Evolutionary conservation across 2,113 vertebrate species (phyloP).

Genomic region (Condylura cristata): DNA sequence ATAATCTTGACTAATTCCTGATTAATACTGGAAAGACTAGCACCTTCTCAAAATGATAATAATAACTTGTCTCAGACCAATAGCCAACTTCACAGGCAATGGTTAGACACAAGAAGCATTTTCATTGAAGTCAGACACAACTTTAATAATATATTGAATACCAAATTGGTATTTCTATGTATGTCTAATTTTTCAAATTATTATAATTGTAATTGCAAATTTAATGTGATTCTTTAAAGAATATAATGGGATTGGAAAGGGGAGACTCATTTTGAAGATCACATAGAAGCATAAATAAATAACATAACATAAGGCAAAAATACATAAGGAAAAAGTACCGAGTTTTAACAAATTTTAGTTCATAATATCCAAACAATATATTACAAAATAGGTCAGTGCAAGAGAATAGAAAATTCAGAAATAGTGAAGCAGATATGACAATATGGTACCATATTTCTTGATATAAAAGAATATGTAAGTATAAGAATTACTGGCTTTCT

Average conservation of each 20-base stretch:
- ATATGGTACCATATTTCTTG: background rate
- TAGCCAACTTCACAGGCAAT: background rate
- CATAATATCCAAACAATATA: background rate
- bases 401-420: background rate
- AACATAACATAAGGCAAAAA: background rate
- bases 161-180: background rate
- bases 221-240: background rate
- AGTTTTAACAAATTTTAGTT: slow-evolving; percentile 19
- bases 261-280: background rate
- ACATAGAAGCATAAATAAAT: background rate
- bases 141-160: background rate
- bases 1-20: background rate
- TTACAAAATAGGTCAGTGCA: background rate
- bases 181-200: background rate
- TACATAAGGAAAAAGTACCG: background rate
- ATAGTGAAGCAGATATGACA: background rate
- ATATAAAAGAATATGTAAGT: background rate
- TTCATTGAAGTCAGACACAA: background rate
- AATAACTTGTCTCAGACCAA: background rate
- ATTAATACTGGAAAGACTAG: background rate
- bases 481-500: background rate
- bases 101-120: background rate
- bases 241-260: background rate
- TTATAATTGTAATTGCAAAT: background rate
- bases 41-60: background rate